Conservation (phyloP, 2,797 vertebrate species). For the Coreius guichenoti region DNA sequence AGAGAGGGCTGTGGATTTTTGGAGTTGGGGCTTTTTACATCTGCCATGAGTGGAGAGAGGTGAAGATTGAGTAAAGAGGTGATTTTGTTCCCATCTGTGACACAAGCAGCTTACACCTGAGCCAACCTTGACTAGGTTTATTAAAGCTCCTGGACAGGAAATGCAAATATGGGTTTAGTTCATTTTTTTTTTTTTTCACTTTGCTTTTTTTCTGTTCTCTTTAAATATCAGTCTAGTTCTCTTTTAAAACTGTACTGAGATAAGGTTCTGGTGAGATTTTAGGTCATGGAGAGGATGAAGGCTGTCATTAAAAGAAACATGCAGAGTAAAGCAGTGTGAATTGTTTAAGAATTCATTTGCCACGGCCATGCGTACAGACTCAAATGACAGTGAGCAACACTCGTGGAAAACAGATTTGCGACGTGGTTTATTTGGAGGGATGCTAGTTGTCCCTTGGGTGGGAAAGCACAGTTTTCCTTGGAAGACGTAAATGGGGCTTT, state of each 20-base stretch:
- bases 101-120: slow-evolving; percentile 17
- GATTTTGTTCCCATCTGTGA: not conserved
- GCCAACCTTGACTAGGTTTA: not conserved
- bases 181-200: not conserved
- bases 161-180: not conserved
- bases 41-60: slow-evolving; percentile 3
- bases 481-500: slow-evolving; percentile 58
- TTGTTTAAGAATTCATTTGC: not conserved
- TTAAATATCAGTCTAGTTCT: slow-evolving; percentile 1
- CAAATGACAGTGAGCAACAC: slow-evolving; percentile 17
- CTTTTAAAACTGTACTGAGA: not conserved
- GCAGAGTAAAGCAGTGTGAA: slow-evolving; percentile 2
- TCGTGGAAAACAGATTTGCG: slow-evolving; percentile 43
- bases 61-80: not conserved
- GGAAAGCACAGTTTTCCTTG: slow-evolving; percentile 46
- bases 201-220: not conserved
- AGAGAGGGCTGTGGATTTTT: slow-evolving; percentile 23
- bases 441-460: slow-evolving; percentile 59
- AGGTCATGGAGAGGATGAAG: slow-evolving; percentile 11
- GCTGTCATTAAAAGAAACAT: not conserved
- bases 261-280: not conserved
- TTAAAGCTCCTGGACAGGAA: not conserved
- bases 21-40: slow-evolving; percentile 14
- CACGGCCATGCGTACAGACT: not conserved
- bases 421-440: slow-evolving; percentile 52